phyloP scores from a whole-genome alignment of 1,140 invertebrate species.

The Hypothenemus hampei region DNA sequence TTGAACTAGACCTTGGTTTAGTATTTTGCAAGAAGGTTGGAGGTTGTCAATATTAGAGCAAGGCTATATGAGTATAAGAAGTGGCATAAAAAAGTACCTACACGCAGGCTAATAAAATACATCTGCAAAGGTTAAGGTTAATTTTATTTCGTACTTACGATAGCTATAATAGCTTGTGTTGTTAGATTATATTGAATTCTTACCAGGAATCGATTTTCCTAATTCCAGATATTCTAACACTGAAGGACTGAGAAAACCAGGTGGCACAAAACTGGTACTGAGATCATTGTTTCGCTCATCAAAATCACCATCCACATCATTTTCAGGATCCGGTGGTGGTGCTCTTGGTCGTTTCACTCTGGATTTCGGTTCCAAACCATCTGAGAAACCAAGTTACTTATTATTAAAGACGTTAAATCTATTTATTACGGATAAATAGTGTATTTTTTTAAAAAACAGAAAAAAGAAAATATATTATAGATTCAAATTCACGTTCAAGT shows the following conservation, averaged over 20 bases:
- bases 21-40: no score
- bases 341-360: slow-evolving; percentile 60
- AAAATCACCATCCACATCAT: slow-evolving; percentile 60
- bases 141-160: background rate
- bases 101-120: no score
- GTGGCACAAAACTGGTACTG: slow-evolving; percentile 58
- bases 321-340: slow-evolving; percentile 50
- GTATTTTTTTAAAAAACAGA: background rate
- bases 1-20: no score
- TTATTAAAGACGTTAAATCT: background rate
- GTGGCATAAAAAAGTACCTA: no score
- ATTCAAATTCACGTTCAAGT: background rate
- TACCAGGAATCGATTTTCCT: slow-evolving; percentile 83
- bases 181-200: background rate
- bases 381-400: slow-evolving; percentile 40
- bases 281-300: slow-evolving; percentile 63
- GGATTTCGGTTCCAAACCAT: slow-evolving; percentile 52
- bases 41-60: no score
- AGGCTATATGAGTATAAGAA: no score
- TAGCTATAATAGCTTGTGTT: no score
- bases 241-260: slow-evolving; percentile 75
- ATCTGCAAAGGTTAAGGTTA: no score
- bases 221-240: slow-evolving; percentile 78
- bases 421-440: background rate
- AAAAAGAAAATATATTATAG: background rate